Conservation (phyloP, 2,797 vertebrate genomes). For the Etheostoma nigrum region DNA sequence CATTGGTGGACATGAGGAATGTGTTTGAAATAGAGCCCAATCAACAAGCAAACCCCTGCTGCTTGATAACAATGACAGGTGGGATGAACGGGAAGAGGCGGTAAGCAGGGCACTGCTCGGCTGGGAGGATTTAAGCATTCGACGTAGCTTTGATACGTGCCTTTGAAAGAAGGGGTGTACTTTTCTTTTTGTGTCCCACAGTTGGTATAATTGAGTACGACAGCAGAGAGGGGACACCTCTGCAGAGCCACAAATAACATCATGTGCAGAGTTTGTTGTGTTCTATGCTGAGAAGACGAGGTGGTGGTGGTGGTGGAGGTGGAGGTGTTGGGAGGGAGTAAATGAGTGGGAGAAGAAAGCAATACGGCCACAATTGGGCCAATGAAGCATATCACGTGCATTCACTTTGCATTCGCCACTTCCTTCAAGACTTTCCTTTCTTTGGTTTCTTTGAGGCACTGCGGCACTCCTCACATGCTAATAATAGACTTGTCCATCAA, state of each 20-base stretch:
- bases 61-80: slow-evolving; percentile 42
- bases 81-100: slow-evolving; percentile 25
- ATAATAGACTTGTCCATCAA: slow-evolving; percentile 89
- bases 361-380: slow-evolving; percentile 79
- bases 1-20: slow-evolving; percentile 26
- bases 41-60: slow-evolving; percentile 8
- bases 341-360: slow-evolving; percentile 55
- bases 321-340: slow-evolving; percentile 4
- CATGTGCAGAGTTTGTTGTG: slow-evolving; percentile 64
- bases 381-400: slow-evolving; percentile 81
- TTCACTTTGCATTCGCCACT: slow-evolving; percentile 82
- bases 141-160: slow-evolving; percentile 56
- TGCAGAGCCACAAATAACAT: slow-evolving; percentile 62
- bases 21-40: slow-evolving; percentile 59
- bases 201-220: slow-evolving; percentile 53
- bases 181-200: slow-evolving; percentile 36
- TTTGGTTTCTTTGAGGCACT: slow-evolving; percentile 82
- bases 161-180: slow-evolving; percentile 52
- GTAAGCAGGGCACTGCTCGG: slow-evolving; percentile 25
- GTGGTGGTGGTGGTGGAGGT: neutral
- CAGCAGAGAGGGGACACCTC: slow-evolving; percentile 42
- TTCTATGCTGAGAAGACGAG: slow-evolving; percentile 46
- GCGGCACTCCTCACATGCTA: slow-evolving; percentile 78
- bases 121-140: slow-evolving; percentile 45
- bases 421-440: slow-evolving; percentile 80